A percentile compares a stretch with the other conserved stretches of the same genome.
phyloP scores from a whole-genome alignment of 37 sponge, comb jelly and placozoan species.

The Aplysina aerophoba region DNA sequence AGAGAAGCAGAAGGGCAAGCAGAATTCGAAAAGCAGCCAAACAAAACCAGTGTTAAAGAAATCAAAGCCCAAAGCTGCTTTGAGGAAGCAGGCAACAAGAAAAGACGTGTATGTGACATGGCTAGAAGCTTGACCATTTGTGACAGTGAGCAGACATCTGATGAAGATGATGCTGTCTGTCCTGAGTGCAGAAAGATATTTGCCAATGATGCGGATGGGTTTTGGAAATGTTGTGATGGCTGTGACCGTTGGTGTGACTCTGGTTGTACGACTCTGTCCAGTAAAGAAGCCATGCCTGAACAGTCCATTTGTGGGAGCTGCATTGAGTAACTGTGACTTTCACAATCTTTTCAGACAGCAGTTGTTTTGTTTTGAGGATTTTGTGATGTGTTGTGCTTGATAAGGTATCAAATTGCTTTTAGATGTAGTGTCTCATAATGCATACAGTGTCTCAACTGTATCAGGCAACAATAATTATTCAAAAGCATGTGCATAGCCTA shows the following conservation, averaged over 20 bases:
- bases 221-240: background rate
- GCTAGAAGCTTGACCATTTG: background rate
- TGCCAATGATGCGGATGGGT: background rate
- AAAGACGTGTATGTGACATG: background rate
- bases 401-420: too few relatives aligned
- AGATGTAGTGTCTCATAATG: too few relatives aligned
- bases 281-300: background rate
- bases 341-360: too few relatives aligned
- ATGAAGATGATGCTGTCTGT: conserved; percentile 1
- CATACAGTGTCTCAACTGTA: background rate
- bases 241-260: background rate
- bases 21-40: too few relatives aligned
- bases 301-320: background rate
- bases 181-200: background rate
- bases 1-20: too few relatives aligned
- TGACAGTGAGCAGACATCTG: background rate
- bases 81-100: too few relatives aligned
- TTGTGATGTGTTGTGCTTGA: too few relatives aligned
- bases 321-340: background rate
- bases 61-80: too few relatives aligned
- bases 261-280: background rate
- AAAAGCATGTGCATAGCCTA: background rate
- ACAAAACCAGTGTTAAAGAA: too few relatives aligned
- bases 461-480: background rate
- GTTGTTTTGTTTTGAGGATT: too few relatives aligned